These are phyloP conservation scores for Capromys pilorides DNA, from an alignment of 2,797 vertebrate genomes.

Conservation along the genomic window DNA sequence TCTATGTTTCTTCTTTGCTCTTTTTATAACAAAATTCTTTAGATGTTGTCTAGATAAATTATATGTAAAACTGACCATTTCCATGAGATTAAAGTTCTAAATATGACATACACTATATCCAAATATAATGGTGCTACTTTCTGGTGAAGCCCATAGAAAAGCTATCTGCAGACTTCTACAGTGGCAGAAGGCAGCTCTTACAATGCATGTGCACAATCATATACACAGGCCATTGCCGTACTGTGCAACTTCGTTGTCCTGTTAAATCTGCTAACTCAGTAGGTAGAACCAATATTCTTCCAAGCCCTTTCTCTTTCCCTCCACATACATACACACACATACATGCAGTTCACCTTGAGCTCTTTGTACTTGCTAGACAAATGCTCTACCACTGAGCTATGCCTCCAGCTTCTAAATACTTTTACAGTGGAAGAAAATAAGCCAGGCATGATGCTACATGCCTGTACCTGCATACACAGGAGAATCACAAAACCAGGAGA, in stretches of 20 bases:
- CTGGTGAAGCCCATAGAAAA: neutral
- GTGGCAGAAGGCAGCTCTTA: slow-evolving; percentile 2
- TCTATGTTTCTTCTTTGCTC: slow-evolving; percentile 40
- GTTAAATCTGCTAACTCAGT: neutral
- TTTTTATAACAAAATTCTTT: slow-evolving; percentile 24
- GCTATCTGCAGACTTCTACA: neutral
- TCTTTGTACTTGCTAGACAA: neutral
- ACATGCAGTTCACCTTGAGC: neutral
- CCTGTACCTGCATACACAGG: neutral
- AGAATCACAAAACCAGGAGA: neutral
- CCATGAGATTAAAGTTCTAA: slow-evolving; percentile 32
- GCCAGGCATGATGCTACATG: neutral
- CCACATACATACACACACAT: neutral
- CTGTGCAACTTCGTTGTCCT: neutral
- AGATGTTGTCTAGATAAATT: slow-evolving; percentile 13
- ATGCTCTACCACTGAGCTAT: neutral
- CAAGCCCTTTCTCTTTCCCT: neutral
- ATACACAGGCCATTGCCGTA: neutral
- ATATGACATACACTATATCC: neutral
- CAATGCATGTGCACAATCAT: neutral
- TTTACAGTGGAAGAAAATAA: neutral
- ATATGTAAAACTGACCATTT: neutral
- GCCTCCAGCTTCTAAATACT: neutral
- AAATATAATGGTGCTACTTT: neutral
- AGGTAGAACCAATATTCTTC: neutral